Percentiles rank a stretch among this genome's conserved stretches.
phyloP scores from a whole-genome alignment of 2,113 vertebrate genomes.

The Spermophilus dauricus region DNA sequence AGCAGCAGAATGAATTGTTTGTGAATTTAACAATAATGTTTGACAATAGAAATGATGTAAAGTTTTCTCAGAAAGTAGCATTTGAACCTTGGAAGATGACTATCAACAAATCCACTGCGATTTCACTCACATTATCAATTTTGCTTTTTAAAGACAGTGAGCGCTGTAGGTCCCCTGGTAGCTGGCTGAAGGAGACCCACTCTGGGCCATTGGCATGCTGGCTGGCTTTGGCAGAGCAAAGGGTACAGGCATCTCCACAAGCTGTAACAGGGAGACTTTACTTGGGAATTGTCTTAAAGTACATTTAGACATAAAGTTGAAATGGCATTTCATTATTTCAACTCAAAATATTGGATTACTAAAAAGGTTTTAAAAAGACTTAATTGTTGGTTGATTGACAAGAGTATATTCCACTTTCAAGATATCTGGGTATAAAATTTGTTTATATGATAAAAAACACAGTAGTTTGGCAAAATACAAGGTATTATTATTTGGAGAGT shows the following conservation, averaged over 20 bases:
- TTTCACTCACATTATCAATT: not conserved
- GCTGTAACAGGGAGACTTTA: not conserved
- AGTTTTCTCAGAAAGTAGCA: not conserved
- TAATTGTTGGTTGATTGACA: not conserved
- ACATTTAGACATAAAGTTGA: not conserved
- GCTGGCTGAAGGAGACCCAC: not conserved
- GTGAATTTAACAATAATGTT: not conserved
- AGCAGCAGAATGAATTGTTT: not conserved
- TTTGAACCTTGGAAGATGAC: not conserved
- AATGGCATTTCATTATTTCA: not conserved
- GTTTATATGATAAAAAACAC: not conserved
- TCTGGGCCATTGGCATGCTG: too few species aligned
- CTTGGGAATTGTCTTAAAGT: constrained; percentile 17
- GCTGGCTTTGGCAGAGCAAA: not conserved
- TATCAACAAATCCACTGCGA: too few species aligned
- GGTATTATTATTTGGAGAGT: not conserved
- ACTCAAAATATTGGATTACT: not conserved
- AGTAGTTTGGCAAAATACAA: too few species aligned
- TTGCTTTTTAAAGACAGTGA: not conserved
- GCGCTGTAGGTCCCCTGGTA: accelerated
- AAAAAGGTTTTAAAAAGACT: not conserved
- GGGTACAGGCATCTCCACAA: not conserved
- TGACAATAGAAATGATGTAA: not conserved
- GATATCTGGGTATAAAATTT: not conserved
- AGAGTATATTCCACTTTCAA: not conserved